Percentiles rank a stretch among this genome's conserved stretches.
phyloP scores from a whole-genome alignment of 2,113 vertebrate genomes.

The Podocnemis expansa region DNA sequence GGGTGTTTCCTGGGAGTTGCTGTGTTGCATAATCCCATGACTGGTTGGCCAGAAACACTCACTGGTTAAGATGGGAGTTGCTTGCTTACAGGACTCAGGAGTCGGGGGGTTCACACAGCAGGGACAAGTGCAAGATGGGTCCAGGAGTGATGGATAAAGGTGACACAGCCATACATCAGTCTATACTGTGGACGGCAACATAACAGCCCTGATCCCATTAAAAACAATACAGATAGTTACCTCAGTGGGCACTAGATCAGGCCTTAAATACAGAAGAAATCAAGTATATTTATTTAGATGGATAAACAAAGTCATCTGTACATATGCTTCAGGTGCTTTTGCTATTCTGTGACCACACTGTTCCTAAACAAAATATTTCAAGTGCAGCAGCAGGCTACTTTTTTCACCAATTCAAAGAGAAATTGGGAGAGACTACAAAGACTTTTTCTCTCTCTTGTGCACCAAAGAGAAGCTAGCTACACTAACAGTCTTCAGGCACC shows the following conservation, averaged over 20 bases:
- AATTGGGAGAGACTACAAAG: neutral
- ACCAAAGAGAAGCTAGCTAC: neutral
- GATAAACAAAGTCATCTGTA: neutral
- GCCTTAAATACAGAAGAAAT: neutral
- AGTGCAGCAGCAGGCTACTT: neutral
- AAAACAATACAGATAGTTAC: neutral
- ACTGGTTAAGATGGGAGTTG: too few relatives aligned
- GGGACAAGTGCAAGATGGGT: too few relatives aligned
- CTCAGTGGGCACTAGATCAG: neutral
- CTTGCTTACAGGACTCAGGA: too few relatives aligned
- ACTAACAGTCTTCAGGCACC: fast-evolving
- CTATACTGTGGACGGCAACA: neutral
- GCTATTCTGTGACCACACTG: neutral
- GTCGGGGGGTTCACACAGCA: too few relatives aligned
- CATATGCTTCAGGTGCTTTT: neutral
- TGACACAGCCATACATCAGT: neutral
- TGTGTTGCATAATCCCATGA: too few relatives aligned
- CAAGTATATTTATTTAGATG: conserved; percentile 15
- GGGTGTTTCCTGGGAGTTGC: too few relatives aligned
- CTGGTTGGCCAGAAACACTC: too few relatives aligned
- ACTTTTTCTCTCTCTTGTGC: neutral
- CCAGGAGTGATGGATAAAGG: too few relatives aligned
- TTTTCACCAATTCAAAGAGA: neutral
- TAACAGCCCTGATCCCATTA: neutral
- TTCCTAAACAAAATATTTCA: neutral